Conservation (phyloP, 2,888 invertebrate genomes). For the Graphium colonna region DNA sequence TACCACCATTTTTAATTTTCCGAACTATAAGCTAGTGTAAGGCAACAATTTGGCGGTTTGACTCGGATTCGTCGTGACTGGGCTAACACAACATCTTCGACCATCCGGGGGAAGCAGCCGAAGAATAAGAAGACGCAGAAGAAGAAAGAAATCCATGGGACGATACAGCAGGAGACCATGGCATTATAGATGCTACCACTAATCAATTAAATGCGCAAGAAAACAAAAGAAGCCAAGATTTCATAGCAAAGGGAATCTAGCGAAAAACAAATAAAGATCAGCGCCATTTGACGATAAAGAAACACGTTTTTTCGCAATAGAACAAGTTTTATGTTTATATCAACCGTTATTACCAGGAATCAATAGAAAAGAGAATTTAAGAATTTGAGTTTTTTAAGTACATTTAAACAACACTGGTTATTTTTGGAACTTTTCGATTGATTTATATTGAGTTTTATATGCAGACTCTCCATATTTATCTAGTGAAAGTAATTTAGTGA, state of each 20-base stretch:
- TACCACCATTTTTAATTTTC: slow-evolving; percentile 66
- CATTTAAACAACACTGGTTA: slow-evolving; percentile 80
- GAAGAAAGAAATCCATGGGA: slow-evolving; percentile 54
- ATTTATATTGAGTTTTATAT: slow-evolving; percentile 75
- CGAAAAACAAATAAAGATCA: slow-evolving; percentile 60
- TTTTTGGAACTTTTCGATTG: slow-evolving; percentile 76
- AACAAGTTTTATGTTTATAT: slow-evolving; percentile 81
- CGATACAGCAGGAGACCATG: slow-evolving; percentile 57
- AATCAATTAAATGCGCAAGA: slow-evolving; percentile 75
- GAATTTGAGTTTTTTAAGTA: slow-evolving; percentile 73
- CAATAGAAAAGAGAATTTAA: slow-evolving; percentile 80
- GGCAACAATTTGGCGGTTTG: slow-evolving; percentile 71
- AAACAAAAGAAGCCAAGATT: slow-evolving; percentile 66
- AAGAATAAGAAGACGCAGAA: slow-evolving; percentile 49
- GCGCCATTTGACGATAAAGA: slow-evolving; percentile 80
- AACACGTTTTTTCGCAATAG: slow-evolving; percentile 82
- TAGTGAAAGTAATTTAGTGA: slow-evolving; percentile 75
- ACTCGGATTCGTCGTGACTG: slow-evolving; percentile 69
- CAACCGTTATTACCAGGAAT: slow-evolving; percentile 78
- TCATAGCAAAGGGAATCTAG: slow-evolving; percentile 70
- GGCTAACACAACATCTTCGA: slow-evolving; percentile 66
- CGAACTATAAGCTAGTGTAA: slow-evolving; percentile 72
- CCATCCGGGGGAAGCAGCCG: slow-evolving; percentile 72
- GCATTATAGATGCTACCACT: slow-evolving; percentile 54
- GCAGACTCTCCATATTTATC: slow-evolving; percentile 75